phyloP scores from a whole-genome alignment of 2,113 vertebrate species.

The Oreochromis niloticus region DNA sequence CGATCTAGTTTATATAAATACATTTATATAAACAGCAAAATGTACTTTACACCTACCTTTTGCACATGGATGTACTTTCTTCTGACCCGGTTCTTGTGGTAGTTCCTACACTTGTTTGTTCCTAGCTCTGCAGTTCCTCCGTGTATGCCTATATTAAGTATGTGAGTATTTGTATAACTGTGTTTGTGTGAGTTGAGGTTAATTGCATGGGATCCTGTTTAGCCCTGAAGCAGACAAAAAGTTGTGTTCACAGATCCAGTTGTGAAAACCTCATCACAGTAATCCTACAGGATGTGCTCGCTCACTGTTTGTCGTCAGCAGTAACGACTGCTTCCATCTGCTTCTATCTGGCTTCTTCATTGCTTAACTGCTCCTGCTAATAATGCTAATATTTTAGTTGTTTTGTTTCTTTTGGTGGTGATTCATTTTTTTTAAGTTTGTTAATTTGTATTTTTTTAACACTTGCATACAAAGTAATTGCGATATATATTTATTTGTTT shows the following conservation, averaged over 20 bases:
- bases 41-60: neutral
- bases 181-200: neutral
- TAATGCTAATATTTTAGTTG: constrained; percentile 2
- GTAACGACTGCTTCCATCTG: constrained; percentile 38
- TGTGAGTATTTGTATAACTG: neutral
- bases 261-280: neutral
- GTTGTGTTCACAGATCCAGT: constrained; percentile 18
- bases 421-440: neutral
- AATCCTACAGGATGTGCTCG: constrained; percentile 6
- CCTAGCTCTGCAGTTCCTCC: neutral
- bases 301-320: neutral
- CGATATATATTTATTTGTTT: neutral
- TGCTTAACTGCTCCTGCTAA: constrained; percentile 33
- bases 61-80: constrained; percentile 8
- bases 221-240: neutral
- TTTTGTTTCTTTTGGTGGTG: neutral
- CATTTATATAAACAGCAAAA: neutral
- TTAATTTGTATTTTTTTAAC: neutral
- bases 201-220: constrained; percentile 31
- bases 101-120: neutral
- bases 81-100: neutral
- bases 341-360: constrained; percentile 23
- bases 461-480: neutral
- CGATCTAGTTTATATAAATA: constrained; percentile 30
- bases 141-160: neutral